Base-by-base conservation (phyloP, 1,140 invertebrate species). In the Drosophila chauvacae region DNA sequence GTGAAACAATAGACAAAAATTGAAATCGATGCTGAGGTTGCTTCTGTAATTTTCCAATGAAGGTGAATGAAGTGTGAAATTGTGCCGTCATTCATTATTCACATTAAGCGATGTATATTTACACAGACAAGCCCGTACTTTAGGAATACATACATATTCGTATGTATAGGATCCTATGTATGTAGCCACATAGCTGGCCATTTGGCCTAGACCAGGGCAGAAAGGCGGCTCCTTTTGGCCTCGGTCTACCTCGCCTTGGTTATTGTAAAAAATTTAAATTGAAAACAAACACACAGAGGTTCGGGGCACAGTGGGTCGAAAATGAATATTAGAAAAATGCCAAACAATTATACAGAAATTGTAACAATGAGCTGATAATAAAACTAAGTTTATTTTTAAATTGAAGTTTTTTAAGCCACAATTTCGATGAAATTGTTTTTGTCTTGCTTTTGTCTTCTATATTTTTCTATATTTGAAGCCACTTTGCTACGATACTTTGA, bases 221-320 rank as follows among this genome's bases (percentile, higher is more conserved):
- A 23, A 62, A 50, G 53, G 42, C 16, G 53, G 39, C 51, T 50
- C 55, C 28, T 28, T 41, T 47, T 41, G 39, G 69, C 45, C 69
- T 42, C 35, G 16, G 30, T 62, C 30, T 30, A 37, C 61, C 39
- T 70, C 14, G 26, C 51, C 41, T 39, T 48, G 39, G 55, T 69
- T 57, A 57, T 69, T 41, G 73, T 51, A 37, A 77, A 62, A 77
- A 77, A 57, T 77, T 62, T 28, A 77, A 77, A 77, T 77, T 77
- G 64, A 77, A 77, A 77, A 76, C 72, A 77, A 77, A 77, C 62
- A 77, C 33, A 60, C 30, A 37, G 30, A 37, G 23, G 2, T 3
- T 23, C 28, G 4, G 4, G 11, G 41, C 39, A 70, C 55, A 44
- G 55, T 73, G 65, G 47, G 16, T 7, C 1, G 39, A 18, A 57